These are phyloP conservation scores for Dasyprocta punctata DNA, from an alignment of 2,113 vertebrate genomes.

Conservation along the genomic window DNA sequence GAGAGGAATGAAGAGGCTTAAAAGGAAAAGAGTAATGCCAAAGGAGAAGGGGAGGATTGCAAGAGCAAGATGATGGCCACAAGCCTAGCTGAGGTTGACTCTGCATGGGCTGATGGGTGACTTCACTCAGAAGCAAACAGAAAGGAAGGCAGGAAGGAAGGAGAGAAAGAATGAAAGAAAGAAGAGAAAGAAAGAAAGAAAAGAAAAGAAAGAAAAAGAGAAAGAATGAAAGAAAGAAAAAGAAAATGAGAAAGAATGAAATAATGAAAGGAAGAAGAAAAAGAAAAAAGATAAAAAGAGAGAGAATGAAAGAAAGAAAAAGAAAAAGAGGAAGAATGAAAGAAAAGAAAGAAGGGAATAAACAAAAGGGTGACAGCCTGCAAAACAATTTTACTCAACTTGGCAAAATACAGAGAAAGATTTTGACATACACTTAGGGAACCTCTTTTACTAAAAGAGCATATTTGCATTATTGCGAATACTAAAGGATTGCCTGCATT, in stretches of 20 bases:
- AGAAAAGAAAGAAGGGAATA: not conserved
- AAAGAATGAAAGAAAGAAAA: too few species aligned
- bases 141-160: not conserved
- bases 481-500: not conserved
- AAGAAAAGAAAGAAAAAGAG: too few species aligned
- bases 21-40: not conserved
- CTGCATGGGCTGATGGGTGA: not conserved
- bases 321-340: not conserved
- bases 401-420: not conserved
- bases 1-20: not conserved
- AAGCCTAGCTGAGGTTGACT: not conserved
- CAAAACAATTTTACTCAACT: not conserved
- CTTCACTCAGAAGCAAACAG: not conserved
- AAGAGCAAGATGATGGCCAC: not conserved
- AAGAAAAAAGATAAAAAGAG: not conserved
- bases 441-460: not conserved
- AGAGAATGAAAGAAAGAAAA: not conserved
- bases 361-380: not conserved
- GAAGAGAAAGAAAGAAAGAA: too few species aligned
- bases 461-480: not conserved
- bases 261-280: not conserved
- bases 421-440: not conserved
- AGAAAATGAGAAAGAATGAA: not conserved
- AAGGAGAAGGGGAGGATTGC: not conserved
- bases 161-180: too few species aligned